A percentile compares a stretch with the other conserved stretches of the same genome.
Evolutionary conservation across 2,888 invertebrate species (phyloP).

Genomic region (Napeogenes sylphis): DNA sequence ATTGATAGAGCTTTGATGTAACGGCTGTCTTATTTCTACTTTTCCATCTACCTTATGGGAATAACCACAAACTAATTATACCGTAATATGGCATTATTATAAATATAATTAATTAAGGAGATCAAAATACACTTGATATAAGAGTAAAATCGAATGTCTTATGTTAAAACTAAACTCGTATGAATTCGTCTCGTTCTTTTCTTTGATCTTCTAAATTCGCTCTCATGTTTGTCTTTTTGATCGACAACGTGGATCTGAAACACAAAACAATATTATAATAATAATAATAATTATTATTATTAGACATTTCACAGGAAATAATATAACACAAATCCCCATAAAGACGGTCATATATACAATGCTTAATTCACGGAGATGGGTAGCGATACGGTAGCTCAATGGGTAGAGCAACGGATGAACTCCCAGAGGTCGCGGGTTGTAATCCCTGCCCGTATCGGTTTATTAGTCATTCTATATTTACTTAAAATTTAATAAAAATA

Average conservation of each 20-base stretch:
- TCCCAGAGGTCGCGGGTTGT: no score
- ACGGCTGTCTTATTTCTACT: constrained; percentile 10
- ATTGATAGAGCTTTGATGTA: no score
- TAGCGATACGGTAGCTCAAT: no score
- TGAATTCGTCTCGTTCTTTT: constrained; percentile 23
- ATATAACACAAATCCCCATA: no score
- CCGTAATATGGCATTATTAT: constrained; percentile 76
- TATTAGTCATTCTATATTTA: no score
- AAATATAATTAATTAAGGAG: constrained; percentile 70
- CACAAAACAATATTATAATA: constrained; percentile 27
- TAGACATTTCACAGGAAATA: no score
- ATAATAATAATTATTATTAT: not conserved
- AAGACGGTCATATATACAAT: no score
- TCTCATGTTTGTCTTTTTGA: constrained; percentile 41
- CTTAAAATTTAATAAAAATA: not conserved
- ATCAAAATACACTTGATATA: constrained; percentile 57
- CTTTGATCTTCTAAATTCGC: constrained; percentile 37
- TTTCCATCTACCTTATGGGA: constrained; percentile 25
- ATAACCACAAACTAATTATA: constrained; percentile 54
- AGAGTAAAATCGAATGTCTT: constrained; percentile 26
- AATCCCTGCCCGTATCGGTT: no score
- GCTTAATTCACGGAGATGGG: no score
- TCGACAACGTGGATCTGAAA: constrained; percentile 50
- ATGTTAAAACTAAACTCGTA: constrained; percentile 18
- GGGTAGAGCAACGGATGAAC: no score